Evolutionary conservation across 2,888 invertebrate genomes (phyloP).

Genomic region (Emmelina monodactyla): DNA sequence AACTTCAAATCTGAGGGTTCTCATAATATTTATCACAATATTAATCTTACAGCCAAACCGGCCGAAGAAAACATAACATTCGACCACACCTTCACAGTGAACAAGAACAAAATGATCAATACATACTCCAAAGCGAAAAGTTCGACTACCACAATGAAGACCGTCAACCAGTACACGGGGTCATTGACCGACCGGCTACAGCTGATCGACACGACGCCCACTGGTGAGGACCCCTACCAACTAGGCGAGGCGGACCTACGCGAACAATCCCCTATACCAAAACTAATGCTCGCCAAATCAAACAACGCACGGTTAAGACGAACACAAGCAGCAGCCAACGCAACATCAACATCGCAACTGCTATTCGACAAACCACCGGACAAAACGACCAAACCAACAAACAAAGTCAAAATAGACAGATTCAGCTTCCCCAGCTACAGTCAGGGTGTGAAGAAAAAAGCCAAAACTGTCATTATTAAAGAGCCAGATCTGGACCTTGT

Average conservation of each 20-base stretch:
- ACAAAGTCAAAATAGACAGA: constrained; percentile 23
- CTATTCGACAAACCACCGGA: constrained; percentile 31
- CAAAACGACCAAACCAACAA: constrained; percentile 20
- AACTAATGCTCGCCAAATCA: constrained; percentile 47
- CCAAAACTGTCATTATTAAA: constrained; percentile 25
- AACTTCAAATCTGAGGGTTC: too few relatives aligned
- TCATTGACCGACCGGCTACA: constrained; percentile 45
- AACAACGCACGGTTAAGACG: constrained; percentile 37
- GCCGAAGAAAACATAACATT: constrained; percentile 29
- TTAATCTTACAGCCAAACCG: constrained; percentile 24
- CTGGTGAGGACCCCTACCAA: constrained; percentile 54
- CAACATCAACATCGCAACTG: constrained; percentile 22
- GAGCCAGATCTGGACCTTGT: constrained; percentile 33
- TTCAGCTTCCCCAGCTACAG: constrained; percentile 25
- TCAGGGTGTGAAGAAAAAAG: constrained; percentile 23
- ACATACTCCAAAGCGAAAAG: constrained; percentile 37
- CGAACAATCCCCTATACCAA: constrained; percentile 56
- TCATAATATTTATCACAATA: too few relatives aligned
- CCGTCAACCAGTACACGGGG: constrained; percentile 31
- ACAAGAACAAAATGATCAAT: constrained; percentile 43
- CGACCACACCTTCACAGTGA: constrained; percentile 30
- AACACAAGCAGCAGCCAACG: constrained; percentile 23
- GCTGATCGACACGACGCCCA: constrained; percentile 51
- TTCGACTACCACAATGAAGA: constrained; percentile 24
- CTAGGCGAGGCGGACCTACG: constrained; percentile 53